These are phyloP conservation scores for Corythornis vintsioides DNA, from an alignment of 2,113 vertebrate species.

Conservation along the genomic window DNA sequence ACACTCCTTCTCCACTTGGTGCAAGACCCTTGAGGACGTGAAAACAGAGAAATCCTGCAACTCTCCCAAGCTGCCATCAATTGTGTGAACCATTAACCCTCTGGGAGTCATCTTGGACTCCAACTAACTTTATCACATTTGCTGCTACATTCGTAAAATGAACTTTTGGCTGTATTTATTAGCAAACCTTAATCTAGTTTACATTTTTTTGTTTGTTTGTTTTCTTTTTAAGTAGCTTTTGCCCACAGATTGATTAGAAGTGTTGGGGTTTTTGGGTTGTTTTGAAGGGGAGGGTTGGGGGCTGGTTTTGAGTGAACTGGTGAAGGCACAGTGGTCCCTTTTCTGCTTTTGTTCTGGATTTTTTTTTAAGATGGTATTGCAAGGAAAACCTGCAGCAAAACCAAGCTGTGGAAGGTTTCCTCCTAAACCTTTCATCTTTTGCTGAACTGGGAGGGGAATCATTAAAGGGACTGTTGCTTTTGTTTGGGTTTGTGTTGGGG, in stretches of 20 bases:
- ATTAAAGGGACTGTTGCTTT: conserved; percentile 64
- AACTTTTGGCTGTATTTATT: conserved; percentile 78
- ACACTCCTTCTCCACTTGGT: conserved; percentile 71
- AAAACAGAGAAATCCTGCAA: conserved; percentile 72
- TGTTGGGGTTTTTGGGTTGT: conserved; percentile 47
- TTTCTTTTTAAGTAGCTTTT: conserved; percentile 66
- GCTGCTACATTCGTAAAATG: conserved; percentile 79
- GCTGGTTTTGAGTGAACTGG: conserved; percentile 33
- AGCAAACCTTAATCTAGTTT: conserved; percentile 73
- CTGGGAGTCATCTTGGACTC: conserved; percentile 66
- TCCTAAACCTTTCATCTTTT: background rate
- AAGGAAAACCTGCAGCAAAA: conserved; percentile 61
- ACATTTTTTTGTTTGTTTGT: conserved; percentile 44
- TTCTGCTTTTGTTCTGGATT: conserved; percentile 41
- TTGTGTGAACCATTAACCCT: conserved; percentile 69
- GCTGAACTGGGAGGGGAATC: background rate
- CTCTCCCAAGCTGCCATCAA: conserved; percentile 74
- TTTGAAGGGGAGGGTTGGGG: background rate
- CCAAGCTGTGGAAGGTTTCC: conserved; percentile 47
- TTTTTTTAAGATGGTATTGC: conserved; percentile 49
- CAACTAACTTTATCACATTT: conserved; percentile 73
- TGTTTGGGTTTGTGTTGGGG: background rate
- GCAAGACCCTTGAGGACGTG: conserved; percentile 72
- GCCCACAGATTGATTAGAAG: conserved; percentile 58
- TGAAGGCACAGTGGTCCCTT: conserved; percentile 69